phyloP scores from a whole-genome alignment of 2,888 invertebrate species.

The Pseudoips prasinana region DNA sequence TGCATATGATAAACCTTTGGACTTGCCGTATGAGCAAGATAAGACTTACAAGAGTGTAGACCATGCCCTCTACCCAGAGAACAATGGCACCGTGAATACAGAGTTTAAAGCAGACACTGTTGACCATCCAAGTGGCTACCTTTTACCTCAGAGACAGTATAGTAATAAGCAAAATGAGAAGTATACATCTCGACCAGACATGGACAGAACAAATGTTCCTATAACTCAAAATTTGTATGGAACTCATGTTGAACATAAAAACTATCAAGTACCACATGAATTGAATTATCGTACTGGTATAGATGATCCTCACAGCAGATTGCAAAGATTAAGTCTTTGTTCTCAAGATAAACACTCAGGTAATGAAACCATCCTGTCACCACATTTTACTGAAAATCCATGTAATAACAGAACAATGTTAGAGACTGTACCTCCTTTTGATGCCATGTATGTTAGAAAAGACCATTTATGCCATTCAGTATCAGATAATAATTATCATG shows the following conservation, averaged over 20 bases:
- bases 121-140: constrained; percentile 43
- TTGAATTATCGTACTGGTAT: constrained; percentile 55
- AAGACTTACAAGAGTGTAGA: constrained; percentile 78
- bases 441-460: constrained; percentile 59
- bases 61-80: constrained; percentile 73
- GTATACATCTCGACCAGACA: constrained; percentile 63
- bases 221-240: constrained; percentile 54
- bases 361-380: constrained; percentile 58
- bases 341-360: constrained; percentile 65
- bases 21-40: constrained; percentile 69
- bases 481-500: constrained; percentile 64
- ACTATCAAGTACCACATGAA: constrained; percentile 54
- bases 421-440: constrained; percentile 59
- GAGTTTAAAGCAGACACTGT: constrained; percentile 58
- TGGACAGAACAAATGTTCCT: constrained; percentile 50
- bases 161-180: constrained; percentile 58
- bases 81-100: constrained; percentile 51
- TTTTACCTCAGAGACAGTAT: constrained; percentile 51
- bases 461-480: constrained; percentile 59
- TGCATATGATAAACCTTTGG: constrained; percentile 74
- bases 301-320: constrained; percentile 57
- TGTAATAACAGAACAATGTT: constrained; percentile 53
- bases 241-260: constrained; percentile 54
- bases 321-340: constrained; percentile 67
- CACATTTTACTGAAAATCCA: constrained; percentile 59